Evolutionary conservation across 1,140 invertebrate genomes (phyloP), one percentile per base, ranked within the genome.

Genomic region (Bathynomus jamesi): DNA sequence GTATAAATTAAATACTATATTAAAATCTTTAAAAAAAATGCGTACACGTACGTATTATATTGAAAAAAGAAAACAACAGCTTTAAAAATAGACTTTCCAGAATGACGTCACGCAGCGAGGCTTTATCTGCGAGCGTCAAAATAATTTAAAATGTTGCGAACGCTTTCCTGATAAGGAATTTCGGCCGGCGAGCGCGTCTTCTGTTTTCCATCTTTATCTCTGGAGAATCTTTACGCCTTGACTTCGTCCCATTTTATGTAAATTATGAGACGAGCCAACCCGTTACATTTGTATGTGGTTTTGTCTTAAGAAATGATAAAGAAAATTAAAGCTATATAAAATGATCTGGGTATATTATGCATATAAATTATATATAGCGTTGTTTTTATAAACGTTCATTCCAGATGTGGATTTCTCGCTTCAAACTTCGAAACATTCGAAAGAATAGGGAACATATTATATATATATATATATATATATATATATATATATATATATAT

Each of bases 121-220:
- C 21, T 53, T 53, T 53, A 53, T 53, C 40, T 53, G 21, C 40
- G 11, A 53, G 40, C 21, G 40, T 53, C 40, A 53, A 53, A 53
- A 53, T 53, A 53, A 53, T 53, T 53, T 53, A 53, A 53, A 53
- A 53, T 53, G 40, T 53, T 53, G 40, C 40, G 40, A 53, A 53
- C 40, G 40, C 40, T 53, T 53, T 5, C 40, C 40, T 53, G 40
- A 53, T 53, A 53, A 53, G 40, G 40, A 53, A n/a, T n/a, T 53
- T 53, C 21, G 40, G 13, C 40, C 40, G 5, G 5, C 40, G 2
- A 5, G 21, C 1, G 2, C 21, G n/a, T 53, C 40, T 53, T 53
- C 40, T 53, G 40, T 53, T 53, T 53, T 3, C 13, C 40, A 21
- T 53, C 21, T 53, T 53, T 53, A 53, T 53, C 40, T 53, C 40